Base-by-base conservation (phyloP, 30 jellyfish, hydroid and myxozoan genomes). In the Nemopilema nomurai region DNA sequence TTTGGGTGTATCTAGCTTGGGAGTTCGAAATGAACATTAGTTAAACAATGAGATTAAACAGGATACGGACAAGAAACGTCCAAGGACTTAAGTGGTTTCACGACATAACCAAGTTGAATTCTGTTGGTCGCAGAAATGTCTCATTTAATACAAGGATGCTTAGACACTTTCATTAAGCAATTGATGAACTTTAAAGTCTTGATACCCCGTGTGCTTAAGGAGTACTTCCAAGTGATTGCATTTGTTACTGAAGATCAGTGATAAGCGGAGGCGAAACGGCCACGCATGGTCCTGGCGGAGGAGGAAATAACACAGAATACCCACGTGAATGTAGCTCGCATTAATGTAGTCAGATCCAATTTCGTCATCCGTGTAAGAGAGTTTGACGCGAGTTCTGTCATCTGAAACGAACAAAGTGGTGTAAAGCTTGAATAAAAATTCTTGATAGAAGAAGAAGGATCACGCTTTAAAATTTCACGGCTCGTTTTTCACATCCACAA, bases 301-400 rank as follows among this genome's bases (percentile, higher is more conserved):
- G n/a, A n/a, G n/a, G n/a, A n/a, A n/a, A n/a, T n/a, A n/a, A n/a
- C n/a, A n/a, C n/a, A n/a, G n/a, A 41, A 13, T 41, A 74, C 98
- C 79, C 64, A 94, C 99, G 62, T 94, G 99, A 53, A 94, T 76
- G 57, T 94, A 94, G 65, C 90, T 94, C 0, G 99, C 99, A 52
- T 94, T 94, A 69, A 94, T 89, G 81, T 94, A 94, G 62, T 94
- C 99, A 28, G 99, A 94, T 0, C 99, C 99, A 57, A 91, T 92
- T 53, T 89, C 97, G 52, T 94, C 99, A 71, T 94, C 99, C 16
- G 86, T 72, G 49, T 70, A 78, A 20, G 99, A 79, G 69, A 94
- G 82, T 84, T 89, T 89, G 16, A 94, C 99, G 16, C 99, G 94
- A 4, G 99, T 89, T 49, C 83, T 82, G 65, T 94, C 99, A 81